Evolutionary conservation across 2,888 invertebrate species (phyloP).

Genomic region (Drosophila picticornis): DNA sequence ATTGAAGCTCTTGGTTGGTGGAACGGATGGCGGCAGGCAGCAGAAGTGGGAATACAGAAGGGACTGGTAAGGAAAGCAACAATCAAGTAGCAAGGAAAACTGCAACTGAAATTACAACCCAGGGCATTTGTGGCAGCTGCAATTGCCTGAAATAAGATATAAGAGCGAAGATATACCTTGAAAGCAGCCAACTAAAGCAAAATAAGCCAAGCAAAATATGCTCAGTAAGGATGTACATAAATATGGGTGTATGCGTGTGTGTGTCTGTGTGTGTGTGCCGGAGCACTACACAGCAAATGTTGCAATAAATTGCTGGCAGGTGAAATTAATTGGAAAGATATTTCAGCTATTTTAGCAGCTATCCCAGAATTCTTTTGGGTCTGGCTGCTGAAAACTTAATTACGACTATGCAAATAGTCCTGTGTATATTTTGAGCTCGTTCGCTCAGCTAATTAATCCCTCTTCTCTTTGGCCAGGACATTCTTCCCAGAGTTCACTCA

Average conservation of each 20-base stretch:
- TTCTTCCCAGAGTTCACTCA: neutral
- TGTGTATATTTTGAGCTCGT: conserved; percentile 4
- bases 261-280: conserved; percentile 1
- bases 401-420: conserved; percentile 42
- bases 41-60: neutral
- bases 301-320: conserved; percentile 74
- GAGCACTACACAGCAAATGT: conserved; percentile 53
- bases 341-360: conserved; percentile 67
- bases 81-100: conserved; percentile 67
- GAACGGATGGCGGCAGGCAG: conserved; percentile 26
- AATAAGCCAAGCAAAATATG: conserved; percentile 63
- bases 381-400: conserved; percentile 47
- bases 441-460: conserved; percentile 24
- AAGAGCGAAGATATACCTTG: conserved; percentile 51
- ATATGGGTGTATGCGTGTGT: neutral
- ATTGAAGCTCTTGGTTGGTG: conserved; percentile 70
- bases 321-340: conserved; percentile 81
- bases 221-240: conserved; percentile 10
- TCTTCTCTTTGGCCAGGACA: conserved; percentile 1
- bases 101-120: conserved; percentile 78
- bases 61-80: conserved; percentile 47
- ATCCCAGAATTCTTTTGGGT: conserved; percentile 40
- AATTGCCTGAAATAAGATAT: conserved; percentile 71
- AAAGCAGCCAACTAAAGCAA: conserved; percentile 45
- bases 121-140: conserved; percentile 58